Evolutionary conservation across 2,888 invertebrate species (phyloP), one percentile per base, ranked within the genome.

Genomic region (Euplexia lucipara): DNA sequence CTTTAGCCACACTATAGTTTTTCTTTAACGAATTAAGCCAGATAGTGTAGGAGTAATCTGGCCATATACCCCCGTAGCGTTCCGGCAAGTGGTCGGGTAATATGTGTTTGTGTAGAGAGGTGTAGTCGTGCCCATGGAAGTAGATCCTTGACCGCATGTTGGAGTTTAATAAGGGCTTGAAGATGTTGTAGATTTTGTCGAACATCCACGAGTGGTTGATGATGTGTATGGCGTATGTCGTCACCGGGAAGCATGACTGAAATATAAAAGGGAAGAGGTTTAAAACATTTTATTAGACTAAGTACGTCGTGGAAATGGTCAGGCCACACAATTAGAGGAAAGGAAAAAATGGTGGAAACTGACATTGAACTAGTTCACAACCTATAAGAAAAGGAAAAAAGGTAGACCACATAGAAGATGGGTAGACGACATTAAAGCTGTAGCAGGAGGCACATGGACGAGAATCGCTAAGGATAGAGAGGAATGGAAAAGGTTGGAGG

Each of bases 141-240:
- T 92, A 96, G 69, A 97, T 96, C 84, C 92, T 94, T 20, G 97
- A 96, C 12, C 96, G 95, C 97, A 98, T 98, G 34, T 95, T 87
- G 1, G 96, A 90, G 83, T 96, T 97, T 26, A 98, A 91, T 26
- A 98, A 93, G 0, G 98, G 98, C 82, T 97, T 98, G 90, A 98
- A 98, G 18, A 98, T 96, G 74, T 96, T 96, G 88, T 97, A 98
- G 54, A 97, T 96, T 73, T 97, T 96, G 88, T 97, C 98, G 86
- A 98, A 98, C 8, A 97, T 90, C 97, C 98, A 98, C 0, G 97
- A 97, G 86, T 98, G 97, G 88, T 98, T 97, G 37, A 98, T 96
- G 54, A 98, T 96, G 90, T 98, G 98, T 61, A 98, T 96, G 0
- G 97, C 97, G 74, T 97, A 93, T 0, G 97, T 97, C 54, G 96